Evolutionary conservation across 2,113 vertebrate species (phyloP).

Genomic region (Thymallus thymallus): DNA sequence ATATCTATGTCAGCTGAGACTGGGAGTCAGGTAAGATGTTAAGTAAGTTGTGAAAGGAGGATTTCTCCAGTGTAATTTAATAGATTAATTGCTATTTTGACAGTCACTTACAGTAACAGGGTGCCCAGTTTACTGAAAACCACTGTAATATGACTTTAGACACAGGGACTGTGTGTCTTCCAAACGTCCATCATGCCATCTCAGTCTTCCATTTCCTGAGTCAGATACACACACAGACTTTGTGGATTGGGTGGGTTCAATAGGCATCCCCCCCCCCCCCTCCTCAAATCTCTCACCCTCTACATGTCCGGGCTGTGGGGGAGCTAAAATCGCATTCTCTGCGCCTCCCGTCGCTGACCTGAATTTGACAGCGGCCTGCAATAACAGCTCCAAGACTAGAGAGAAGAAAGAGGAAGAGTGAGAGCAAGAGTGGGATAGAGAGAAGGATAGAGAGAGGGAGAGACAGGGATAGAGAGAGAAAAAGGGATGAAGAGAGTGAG

Average conservation of each 20-base stretch:
- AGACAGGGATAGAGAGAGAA: neutral
- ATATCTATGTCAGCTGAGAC: constrained; percentile 9
- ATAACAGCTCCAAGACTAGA: constrained; percentile 39
- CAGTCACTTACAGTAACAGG: constrained; percentile 20
- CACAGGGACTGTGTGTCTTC: neutral
- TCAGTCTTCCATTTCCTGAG: constrained; percentile 3
- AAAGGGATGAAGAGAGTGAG: neutral
- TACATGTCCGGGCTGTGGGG: constrained; percentile 67
- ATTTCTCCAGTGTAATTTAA: constrained; percentile 13
- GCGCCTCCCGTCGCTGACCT: constrained; percentile 68
- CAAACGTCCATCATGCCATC: neutral
- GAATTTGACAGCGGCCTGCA: constrained; percentile 50
- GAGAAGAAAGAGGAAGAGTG: no score
- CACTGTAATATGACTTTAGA: constrained; percentile 16
- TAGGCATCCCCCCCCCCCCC: constrained; percentile 19
- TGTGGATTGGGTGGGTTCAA: constrained; percentile 9
- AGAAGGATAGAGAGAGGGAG: neutral
- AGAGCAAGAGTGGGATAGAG: neutral
- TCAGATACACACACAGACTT: constrained; percentile 29
- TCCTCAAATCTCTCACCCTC: constrained; percentile 61
- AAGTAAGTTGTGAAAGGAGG: neutral
- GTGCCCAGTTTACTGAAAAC: no score
- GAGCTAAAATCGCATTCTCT: constrained; percentile 69
- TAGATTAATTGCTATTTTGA: neutral
- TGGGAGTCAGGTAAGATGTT: constrained; percentile 8